These are phyloP conservation scores for Microcebus lehilahytsara DNA, from an alignment of 2,113 vertebrate species.

Conservation along the genomic window DNA sequence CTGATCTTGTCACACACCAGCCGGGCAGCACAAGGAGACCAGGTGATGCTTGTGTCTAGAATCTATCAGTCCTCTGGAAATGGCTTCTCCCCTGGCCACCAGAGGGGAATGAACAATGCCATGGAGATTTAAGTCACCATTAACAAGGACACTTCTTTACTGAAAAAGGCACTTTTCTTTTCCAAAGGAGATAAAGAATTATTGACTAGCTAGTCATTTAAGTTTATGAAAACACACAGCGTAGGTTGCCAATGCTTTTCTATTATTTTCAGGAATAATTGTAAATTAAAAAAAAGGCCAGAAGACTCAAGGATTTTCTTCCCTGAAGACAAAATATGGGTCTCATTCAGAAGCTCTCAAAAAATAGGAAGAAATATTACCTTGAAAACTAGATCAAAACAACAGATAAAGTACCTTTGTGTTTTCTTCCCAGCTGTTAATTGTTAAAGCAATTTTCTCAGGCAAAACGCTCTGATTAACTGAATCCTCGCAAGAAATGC, in stretches of 20 bases:
- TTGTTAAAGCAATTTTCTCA: not conserved
- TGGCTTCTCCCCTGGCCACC: not conserved
- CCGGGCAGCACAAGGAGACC: constrained; percentile 40
- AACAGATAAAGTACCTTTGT: not conserved
- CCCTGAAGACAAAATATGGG: not conserved
- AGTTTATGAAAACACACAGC: not conserved
- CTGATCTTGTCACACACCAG: constrained; percentile 46
- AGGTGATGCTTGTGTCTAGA: constrained; percentile 53
- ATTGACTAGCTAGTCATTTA: constrained; percentile 14
- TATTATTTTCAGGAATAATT: not conserved
- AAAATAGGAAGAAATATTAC: not conserved
- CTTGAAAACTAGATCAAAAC: constrained; percentile 36
- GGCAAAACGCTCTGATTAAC: not conserved
- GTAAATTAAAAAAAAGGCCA: not conserved
- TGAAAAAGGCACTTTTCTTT: constrained; percentile 59
- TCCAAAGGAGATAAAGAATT: constrained; percentile 22
- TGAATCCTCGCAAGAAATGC: not conserved
- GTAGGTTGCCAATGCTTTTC: not conserved
- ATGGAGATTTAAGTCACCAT: constrained; percentile 53
- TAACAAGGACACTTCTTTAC: not conserved
- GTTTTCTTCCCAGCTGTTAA: not conserved
- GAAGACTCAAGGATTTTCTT: not conserved
- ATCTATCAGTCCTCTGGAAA: not conserved
- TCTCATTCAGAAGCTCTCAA: not conserved
- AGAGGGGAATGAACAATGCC: constrained; percentile 46